These are phyloP conservation scores for Gambusia holbrooki DNA, from an alignment of 2,113 vertebrate genomes.

Conservation along the genomic window DNA sequence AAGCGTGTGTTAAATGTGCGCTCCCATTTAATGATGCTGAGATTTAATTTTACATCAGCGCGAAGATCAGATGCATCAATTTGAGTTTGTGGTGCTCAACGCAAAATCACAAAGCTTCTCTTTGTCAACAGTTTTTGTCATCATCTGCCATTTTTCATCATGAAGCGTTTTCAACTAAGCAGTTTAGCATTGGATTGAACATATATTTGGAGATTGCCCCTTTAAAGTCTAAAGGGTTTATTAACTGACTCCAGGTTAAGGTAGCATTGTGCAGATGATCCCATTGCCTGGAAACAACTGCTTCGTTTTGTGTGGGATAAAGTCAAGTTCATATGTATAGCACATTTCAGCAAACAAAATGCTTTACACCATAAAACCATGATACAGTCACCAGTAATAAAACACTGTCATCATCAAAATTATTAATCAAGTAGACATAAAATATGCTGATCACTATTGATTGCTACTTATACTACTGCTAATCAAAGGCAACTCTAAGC, in stretches of 20 bases:
- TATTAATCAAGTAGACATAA: too few relatives aligned
- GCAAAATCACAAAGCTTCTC: background rate
- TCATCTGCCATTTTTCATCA: background rate
- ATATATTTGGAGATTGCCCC: background rate
- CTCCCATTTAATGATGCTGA: background rate
- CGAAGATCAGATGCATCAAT: background rate
- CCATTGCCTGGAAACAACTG: background rate
- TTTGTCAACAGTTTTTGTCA: background rate
- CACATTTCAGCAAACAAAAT: too few relatives aligned
- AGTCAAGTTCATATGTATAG: too few relatives aligned
- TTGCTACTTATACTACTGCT: too few relatives aligned
- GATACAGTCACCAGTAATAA: too few relatives aligned
- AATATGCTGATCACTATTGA: too few relatives aligned
- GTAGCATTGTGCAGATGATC: background rate
- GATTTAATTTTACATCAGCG: background rate
- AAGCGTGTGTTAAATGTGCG: constrained; percentile 10
- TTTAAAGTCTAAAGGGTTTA: background rate
- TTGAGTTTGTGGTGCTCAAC: background rate
- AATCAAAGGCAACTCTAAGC: too few relatives aligned
- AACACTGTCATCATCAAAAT: too few relatives aligned
- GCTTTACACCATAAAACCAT: too few relatives aligned
- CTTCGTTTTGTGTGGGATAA: too few relatives aligned
- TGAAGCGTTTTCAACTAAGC: background rate
- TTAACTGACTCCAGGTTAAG: background rate
- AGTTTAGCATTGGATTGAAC: background rate